A percentile compares a stretch with the other conserved stretches of the same genome.
Evolutionary conservation across 2,797 vertebrate species (phyloP).

Genomic region (Emydoidea blandingii): DNA sequence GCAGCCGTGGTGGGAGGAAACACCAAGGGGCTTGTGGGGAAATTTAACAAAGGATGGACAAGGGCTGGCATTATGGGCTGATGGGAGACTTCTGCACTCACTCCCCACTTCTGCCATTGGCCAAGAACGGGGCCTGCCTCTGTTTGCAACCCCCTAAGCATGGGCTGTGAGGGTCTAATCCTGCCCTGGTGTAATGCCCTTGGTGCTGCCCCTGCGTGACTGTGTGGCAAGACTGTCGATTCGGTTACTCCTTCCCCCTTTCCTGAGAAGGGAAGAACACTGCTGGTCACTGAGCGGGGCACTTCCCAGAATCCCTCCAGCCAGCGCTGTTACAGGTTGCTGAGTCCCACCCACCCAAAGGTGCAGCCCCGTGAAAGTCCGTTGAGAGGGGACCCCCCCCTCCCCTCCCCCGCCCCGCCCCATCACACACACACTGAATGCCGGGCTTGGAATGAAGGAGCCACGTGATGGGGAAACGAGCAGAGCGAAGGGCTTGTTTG

Average conservation of each 20-base stretch:
- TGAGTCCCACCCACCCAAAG: neutral
- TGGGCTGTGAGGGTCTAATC: neutral
- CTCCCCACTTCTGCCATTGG: neutral
- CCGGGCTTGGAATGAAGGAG: neutral
- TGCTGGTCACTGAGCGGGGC: neutral
- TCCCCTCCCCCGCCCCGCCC: fast-evolving
- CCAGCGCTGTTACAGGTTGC: neutral
- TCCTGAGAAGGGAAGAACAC: neutral
- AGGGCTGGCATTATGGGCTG: neutral
- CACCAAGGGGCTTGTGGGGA: neutral
- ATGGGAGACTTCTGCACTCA: neutral
- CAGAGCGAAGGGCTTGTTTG: neutral
- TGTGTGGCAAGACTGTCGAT: neutral
- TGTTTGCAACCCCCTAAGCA: neutral
- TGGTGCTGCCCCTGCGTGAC: neutral
- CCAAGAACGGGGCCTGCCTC: neutral
- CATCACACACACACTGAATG: neutral
- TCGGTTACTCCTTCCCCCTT: neutral
- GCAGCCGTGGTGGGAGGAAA: neutral
- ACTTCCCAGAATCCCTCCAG: neutral
- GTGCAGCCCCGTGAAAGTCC: neutral
- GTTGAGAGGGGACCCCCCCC: neutral
- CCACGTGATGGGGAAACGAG: neutral
- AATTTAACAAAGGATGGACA: neutral
- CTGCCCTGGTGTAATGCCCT: no score